Evolutionary conservation across 2,888 invertebrate species (phyloP), one percentile per base, ranked within the genome.

Genomic region (Eupithecia insigniata): DNA sequence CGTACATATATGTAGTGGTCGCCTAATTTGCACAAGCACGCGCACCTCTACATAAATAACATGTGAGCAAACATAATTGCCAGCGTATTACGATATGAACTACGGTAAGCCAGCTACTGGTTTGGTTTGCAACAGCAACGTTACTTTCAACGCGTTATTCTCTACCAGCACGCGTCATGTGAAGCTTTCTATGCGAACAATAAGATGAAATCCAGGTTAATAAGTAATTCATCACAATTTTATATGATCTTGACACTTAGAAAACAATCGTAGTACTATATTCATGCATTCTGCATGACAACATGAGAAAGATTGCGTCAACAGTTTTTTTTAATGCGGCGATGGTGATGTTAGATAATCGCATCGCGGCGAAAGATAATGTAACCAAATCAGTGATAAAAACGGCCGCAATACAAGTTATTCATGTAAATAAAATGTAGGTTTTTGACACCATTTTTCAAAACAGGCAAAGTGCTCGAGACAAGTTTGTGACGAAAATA

Each of bases 11-110:
- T 1, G 76, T 77, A 72, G 67, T 71, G 66, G 70, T 71, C 75
- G 73, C 77, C 68, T 74, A 76, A 77, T 79, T 79, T 78, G 71
- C 79, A 78, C 78, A 78, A 75, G 70, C 70, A 73, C 72, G 51
- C 26, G 65, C 55, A 26, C 26, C 55, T 55, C 55, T 61, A 71
- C 71, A 75, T 74, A 75, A 77, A 72, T 76, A 73, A 69, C 64
- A 71, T 70, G 74, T 69, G 65, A 71, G 60, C 68, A 70, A 69
- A 77, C 74, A 69, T 74, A 78, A 77, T 77, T 78, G 78, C 72
- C 69, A 73, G 74, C 65, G 73, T 71, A 73, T 78, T 77, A 77
- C 71, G 58, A 67, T 71, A 74, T 73, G 73, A 74, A 67, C 70
- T 74, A 61, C 69, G 65, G 68, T 71, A 75, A 51, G 51, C 51